phyloP scores from a whole-genome alignment of 2,113 vertebrate species.

The Dolichotis patagonum region DNA sequence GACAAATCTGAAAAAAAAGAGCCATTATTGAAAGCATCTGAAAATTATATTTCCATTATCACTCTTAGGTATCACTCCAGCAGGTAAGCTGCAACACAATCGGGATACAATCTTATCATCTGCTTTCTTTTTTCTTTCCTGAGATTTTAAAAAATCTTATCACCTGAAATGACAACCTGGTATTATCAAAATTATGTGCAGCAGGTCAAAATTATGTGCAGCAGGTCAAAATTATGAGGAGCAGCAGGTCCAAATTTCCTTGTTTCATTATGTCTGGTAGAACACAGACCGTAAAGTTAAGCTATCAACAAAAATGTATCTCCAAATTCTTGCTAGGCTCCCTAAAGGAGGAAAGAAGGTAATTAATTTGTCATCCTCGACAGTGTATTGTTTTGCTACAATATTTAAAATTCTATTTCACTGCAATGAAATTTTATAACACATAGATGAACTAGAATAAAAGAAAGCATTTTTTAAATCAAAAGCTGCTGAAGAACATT shows the following conservation, averaged over 20 bases:
- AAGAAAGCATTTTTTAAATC: constrained; percentile 33
- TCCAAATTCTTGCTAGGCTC: constrained; percentile 45
- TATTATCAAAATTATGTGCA: constrained; percentile 70
- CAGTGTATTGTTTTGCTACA: background rate
- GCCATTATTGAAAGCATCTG: background rate
- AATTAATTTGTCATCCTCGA: constrained; percentile 67
- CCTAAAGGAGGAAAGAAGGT: constrained; percentile 23
- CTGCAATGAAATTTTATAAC: constrained; percentile 34
- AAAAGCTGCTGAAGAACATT: background rate
- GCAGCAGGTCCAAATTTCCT: constrained; percentile 28
- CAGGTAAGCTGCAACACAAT: background rate
- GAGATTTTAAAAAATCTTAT: constrained; percentile 45
- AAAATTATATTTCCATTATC: background rate
- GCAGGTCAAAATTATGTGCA: too few species aligned
- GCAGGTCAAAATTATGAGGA: too few species aligned
- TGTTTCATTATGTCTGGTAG: constrained; percentile 70
- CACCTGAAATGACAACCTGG: constrained; percentile 49
- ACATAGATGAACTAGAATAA: constrained; percentile 56
- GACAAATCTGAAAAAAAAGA: background rate
- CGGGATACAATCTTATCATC: constrained; percentile 54
- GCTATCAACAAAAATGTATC: background rate
- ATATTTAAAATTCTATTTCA: constrained; percentile 61
- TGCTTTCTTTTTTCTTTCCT: constrained; percentile 60
- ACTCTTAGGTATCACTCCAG: constrained; percentile 33
- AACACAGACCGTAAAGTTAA: constrained; percentile 63